Base-by-base conservation (phyloP, 1,140 invertebrate species). In the Cydia strobilella region DNA sequence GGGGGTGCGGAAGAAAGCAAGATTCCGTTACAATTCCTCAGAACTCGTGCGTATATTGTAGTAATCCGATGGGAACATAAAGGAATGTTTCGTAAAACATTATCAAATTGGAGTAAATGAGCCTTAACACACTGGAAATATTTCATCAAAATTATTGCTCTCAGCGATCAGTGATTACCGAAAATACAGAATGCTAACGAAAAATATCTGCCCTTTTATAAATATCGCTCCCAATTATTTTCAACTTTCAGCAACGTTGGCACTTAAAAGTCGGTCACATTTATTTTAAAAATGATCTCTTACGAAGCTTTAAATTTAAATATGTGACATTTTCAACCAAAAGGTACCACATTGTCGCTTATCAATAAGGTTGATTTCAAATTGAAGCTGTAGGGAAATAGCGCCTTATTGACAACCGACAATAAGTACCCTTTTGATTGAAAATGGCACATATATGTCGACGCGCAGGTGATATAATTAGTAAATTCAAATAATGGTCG, bases 131-230 rank as follows among this genome's bases (percentile, higher is more conserved):
- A 3, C 54, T 59, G 54, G 9, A 59, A 59, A 59, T 59, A 59
- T 59, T 59, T 59, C 54, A 59, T 59, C 54, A 59, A 59, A 59
- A 59, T 59, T 59, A 59, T 59, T 59, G 54, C 54, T 59, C 54
- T 59, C 54, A 12, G 20, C 54, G 54, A 59, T 59, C 54, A 59
- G 18, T 59, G 54, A 59, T 59, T 59, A 59, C 54, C 54, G 54
- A 59, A 59, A 59, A 59, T 59, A 59, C 54, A 20, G 54, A 59
- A 59, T 59, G 54, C 20, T 3, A 59, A 59, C 54, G 54, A 59
- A 59, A 59, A 59, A 59, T 59, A 23, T 59, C 18, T 23, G 51
- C 20, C 51, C 51, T 54, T 54, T 54, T 7, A 54, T 54, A 54
- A 54, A 54, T 54, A 54, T 54, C 18, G 7, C 20, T 59, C 20